Evolutionary conservation across 2,797 vertebrate species (phyloP).

Genomic region (Gymnothorax reevesii): DNA sequence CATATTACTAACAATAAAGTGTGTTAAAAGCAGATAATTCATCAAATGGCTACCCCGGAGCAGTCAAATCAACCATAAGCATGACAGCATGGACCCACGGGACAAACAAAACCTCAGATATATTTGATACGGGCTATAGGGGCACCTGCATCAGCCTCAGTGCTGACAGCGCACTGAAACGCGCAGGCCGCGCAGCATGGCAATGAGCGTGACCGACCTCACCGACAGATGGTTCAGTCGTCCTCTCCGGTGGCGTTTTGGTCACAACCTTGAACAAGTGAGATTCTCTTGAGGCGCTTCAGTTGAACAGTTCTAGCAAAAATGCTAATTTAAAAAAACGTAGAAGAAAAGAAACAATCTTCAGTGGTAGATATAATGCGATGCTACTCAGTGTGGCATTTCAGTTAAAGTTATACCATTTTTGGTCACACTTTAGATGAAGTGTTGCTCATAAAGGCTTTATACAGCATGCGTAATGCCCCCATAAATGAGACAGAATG

Average conservation of each 20-base stretch:
- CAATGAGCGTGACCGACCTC: neutral
- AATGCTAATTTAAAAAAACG: neutral
- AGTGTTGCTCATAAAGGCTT: too few relatives aligned
- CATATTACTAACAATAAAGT: neutral
- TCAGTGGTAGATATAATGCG: neutral
- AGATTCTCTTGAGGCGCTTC: neutral
- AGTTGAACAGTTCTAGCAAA: neutral
- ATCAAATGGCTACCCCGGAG: neutral
- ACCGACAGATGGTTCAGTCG: neutral
- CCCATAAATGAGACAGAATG: too few relatives aligned
- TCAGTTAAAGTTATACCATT: neutral
- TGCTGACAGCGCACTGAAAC: neutral
- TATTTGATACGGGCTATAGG: neutral
- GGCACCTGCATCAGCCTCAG: too few relatives aligned
- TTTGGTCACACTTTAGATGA: too few relatives aligned
- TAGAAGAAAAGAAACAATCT: neutral
- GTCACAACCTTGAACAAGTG: constrained; percentile 5
- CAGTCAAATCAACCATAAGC: neutral
- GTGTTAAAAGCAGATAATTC: neutral
- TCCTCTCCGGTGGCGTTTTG: neutral
- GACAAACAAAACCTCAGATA: neutral
- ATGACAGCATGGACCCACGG: neutral
- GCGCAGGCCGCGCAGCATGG: neutral
- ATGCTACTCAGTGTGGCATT: neutral
- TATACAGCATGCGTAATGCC: too few relatives aligned